Conservation (phyloP, 2,113 vertebrate species). For the Grus americana region DNA sequence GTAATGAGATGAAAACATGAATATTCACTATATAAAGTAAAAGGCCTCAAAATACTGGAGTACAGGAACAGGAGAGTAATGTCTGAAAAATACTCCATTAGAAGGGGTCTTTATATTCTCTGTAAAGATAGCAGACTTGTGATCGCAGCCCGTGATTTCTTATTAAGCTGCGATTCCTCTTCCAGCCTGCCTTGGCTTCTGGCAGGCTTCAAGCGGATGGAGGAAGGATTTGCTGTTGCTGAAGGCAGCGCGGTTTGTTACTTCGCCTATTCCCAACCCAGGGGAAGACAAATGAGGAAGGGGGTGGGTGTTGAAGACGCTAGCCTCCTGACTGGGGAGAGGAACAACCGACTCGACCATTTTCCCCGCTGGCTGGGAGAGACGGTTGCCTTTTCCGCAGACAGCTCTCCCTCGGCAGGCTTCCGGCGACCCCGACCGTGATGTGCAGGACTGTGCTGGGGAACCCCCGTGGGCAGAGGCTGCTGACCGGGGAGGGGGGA, state of each 20-base stretch:
- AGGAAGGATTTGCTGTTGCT: not conserved
- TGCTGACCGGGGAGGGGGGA: accelerated
- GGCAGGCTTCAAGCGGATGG: not conserved
- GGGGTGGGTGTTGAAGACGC: not conserved
- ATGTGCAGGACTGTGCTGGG: accelerated
- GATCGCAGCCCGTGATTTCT: not conserved
- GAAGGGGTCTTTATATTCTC: not conserved
- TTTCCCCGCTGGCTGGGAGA: not conserved
- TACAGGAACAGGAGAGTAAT: not conserved
- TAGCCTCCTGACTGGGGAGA: not conserved
- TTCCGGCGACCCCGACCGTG: accelerated
- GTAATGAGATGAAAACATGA: slow-evolving; percentile 44
- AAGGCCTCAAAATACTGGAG: not conserved
- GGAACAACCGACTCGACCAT: too few species aligned
- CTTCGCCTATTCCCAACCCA: not conserved
- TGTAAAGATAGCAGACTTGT: not conserved
- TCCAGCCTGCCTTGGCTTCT: not conserved
- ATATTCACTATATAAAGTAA: slow-evolving; percentile 19
- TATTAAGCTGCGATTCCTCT: not conserved
- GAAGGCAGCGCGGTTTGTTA: not conserved
- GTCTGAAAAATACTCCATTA: not conserved
- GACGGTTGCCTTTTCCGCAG: not conserved
- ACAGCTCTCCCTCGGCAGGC: not conserved
- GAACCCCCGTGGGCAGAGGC: not conserved
- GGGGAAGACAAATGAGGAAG: not conserved